Evolutionary conservation across 2,797 vertebrate species (phyloP), one percentile per base, ranked within the genome.

Genomic region (Coregonus ussuriensis): DNA sequence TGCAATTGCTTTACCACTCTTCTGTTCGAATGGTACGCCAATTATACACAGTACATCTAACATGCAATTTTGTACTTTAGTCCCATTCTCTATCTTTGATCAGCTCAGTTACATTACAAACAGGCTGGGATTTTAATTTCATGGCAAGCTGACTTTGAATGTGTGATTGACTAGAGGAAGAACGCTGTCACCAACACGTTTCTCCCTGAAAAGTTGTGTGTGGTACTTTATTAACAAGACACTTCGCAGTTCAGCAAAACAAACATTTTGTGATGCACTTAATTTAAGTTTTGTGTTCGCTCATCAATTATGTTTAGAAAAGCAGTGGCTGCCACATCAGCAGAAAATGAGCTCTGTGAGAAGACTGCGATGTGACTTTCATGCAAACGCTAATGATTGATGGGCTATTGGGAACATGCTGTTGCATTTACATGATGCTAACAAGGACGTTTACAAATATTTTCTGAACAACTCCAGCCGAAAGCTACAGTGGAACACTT

Each of bases 341-440:
- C 67, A 41, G 86, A 76, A 84, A 84, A 83, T 88, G 31, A 73
- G 25, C 77, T 80, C 67, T 82, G n/a, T 16, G 54, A n/a, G 16
- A n/a, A 18, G n/a, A 47, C 41, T 11, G 82, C 81, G 85, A 75
- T 88, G 82, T 72, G 84, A 81, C 79, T 89, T 80, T 85, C 82
- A 88, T 90, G 86, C 80, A 87, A 89, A 92, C 90, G 77, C 79
- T 77, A 72, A 71, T 75, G 78, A 88, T 88, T 81, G 79, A 82
- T 73, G 77, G 68, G 65, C 76, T 85, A 79, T 78, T 71, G 65
- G 62, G 74, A 59, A 59, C 18, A 59, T 70, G 74, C 77, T 6
- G 74, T 75, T 72, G 83, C 87, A 86, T 87, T 86, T 76, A 80
- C 78, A 81, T 85, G 85, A 88, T 71, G 63, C 74, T 74, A 76